These are phyloP conservation scores for Ruditapes philippinarum DNA, from an alignment of 1,140 invertebrate species.

Conservation along the genomic window DNA sequence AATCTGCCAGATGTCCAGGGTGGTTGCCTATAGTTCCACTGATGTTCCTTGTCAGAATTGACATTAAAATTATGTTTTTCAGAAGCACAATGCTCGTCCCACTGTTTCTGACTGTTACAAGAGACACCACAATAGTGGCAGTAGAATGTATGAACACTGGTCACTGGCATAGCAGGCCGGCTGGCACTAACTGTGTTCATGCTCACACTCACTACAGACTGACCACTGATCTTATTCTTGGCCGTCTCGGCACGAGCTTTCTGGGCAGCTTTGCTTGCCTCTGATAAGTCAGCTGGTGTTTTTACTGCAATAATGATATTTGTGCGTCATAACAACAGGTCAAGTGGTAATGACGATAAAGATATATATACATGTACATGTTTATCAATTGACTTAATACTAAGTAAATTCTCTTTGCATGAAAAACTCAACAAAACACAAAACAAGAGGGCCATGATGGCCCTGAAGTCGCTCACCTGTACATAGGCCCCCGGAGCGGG, in stretches of 20 bases:
- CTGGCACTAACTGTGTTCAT: background rate
- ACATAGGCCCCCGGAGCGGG: no score
- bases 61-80: conserved; percentile 84
- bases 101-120: conserved; percentile 83
- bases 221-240: conserved; percentile 79
- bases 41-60: conserved; percentile 84
- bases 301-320: conserved; percentile 72
- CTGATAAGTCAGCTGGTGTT: conserved; percentile 74
- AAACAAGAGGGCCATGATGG: no score
- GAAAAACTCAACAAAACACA: no score
- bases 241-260: conserved; percentile 62
- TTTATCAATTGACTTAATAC: no score
- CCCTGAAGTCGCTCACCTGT: no score
- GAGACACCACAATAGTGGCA: conserved; percentile 82
- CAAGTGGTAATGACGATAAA: no score
- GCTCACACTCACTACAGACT: conserved; percentile 78
- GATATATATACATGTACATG: no score
- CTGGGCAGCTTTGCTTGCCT: conserved; percentile 72
- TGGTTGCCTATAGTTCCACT: conserved; percentile 85
- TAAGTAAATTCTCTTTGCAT: no score
- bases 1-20: conserved; percentile 81
- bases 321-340: no score
- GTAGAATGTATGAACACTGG: conserved; percentile 73
- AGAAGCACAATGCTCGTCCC: conserved; percentile 84
- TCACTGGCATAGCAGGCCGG: conserved; percentile 46